Conservation (phyloP, 2,113 vertebrate genomes). For the Regulus satrapa region DNA sequence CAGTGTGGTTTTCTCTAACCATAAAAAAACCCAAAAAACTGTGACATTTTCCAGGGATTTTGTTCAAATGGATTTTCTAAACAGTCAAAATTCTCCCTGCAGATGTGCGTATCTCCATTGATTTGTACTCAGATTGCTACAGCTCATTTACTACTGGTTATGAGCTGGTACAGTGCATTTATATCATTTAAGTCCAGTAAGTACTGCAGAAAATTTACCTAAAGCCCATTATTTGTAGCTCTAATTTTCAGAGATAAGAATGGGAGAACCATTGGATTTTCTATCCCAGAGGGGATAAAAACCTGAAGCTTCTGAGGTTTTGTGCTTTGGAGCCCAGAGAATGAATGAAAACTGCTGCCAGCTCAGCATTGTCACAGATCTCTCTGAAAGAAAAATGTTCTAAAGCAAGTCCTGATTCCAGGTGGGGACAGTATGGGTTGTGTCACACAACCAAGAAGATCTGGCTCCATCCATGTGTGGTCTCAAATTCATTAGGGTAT, state of each 20-base stretch:
- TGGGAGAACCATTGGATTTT: background rate
- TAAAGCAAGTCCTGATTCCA: background rate
- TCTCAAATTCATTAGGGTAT: background rate
- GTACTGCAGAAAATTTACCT: background rate
- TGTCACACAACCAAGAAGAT: background rate
- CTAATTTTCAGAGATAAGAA: background rate
- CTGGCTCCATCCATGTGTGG: background rate
- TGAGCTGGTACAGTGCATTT: background rate
- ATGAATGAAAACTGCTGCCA: background rate
- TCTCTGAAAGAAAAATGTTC: background rate
- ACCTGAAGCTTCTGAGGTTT: background rate
- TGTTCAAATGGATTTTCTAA: background rate
- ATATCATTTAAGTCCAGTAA: background rate
- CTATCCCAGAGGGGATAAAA: background rate
- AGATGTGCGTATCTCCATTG: background rate
- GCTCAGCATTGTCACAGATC: background rate
- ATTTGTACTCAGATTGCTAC: background rate
- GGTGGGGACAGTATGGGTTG: background rate
- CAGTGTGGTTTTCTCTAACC: fast-evolving
- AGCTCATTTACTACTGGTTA: background rate
- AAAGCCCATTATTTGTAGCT: background rate
- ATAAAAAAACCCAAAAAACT: background rate
- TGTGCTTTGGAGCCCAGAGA: background rate
- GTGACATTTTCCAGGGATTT: background rate
- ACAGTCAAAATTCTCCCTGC: background rate